These are phyloP conservation scores for Ichneumoninae sp. DNA, from an alignment of 2,888 invertebrate genomes.

Conservation along the genomic window DNA sequence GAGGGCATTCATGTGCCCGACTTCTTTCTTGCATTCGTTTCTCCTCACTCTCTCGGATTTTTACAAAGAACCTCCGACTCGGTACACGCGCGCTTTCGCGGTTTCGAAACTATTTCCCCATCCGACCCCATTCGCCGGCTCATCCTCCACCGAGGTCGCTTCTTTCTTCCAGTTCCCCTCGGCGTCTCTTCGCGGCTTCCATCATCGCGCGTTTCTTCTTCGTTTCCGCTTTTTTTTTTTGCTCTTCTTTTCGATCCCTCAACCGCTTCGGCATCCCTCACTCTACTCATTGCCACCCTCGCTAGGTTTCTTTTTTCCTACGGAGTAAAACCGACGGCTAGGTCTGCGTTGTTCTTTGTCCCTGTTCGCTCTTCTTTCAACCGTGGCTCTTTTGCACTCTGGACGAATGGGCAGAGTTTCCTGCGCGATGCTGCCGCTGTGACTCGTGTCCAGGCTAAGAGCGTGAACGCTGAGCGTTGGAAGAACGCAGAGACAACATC, in stretches of 20 bases:
- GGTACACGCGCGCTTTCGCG: constrained; percentile 63
- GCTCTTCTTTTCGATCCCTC: constrained; percentile 55
- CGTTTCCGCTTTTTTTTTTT: constrained; percentile 29
- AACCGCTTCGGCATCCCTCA: constrained; percentile 50
- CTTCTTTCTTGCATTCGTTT: constrained; percentile 66
- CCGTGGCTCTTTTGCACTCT: constrained; percentile 62
- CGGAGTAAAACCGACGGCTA: not conserved
- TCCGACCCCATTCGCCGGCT: constrained; percentile 30
- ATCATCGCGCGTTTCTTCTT: constrained; percentile 55
- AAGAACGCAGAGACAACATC: constrained; percentile 29
- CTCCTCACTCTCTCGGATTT: constrained; percentile 54
- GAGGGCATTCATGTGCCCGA: constrained; percentile 78
- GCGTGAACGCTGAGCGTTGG: constrained; percentile 39
- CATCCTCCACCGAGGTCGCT: constrained; percentile 33
- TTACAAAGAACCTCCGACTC: constrained; percentile 66
- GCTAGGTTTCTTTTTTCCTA: constrained; percentile 32
- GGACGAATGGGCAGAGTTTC: not conserved
- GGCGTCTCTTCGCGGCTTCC: constrained; percentile 56
- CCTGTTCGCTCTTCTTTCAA: constrained; percentile 61
- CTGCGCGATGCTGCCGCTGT: constrained; percentile 49
- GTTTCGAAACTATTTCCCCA: constrained; percentile 56
- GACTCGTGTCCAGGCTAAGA: constrained; percentile 23
- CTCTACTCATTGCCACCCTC: constrained; percentile 38
- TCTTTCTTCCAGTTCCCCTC: constrained; percentile 53
- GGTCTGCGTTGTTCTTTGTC: constrained; percentile 61